Evolutionary conservation across 1,140 invertebrate species (phyloP).

Genomic region (Vanessa tameamea): DNA sequence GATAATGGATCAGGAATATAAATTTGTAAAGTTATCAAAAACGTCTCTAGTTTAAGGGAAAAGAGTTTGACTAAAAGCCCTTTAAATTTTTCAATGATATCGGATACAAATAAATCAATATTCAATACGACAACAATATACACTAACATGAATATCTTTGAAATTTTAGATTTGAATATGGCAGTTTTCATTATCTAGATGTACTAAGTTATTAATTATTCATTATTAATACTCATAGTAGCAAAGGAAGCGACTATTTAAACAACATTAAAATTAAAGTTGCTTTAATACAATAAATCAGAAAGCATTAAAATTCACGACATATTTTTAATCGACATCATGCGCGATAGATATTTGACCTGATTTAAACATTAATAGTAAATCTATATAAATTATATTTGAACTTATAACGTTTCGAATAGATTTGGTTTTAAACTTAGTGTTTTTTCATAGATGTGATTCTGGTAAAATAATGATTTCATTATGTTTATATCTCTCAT

Average conservation of each 20-base stretch:
- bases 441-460: too few relatives aligned
- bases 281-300: too few relatives aligned
- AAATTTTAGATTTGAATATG: constrained; percentile 15
- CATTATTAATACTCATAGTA: not conserved
- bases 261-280: not conserved
- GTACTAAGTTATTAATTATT: not conserved
- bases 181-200: constrained; percentile 26
- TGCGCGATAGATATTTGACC: not conserved
- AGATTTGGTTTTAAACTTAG: too few relatives aligned
- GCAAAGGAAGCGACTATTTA: not conserved
- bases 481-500: constrained; percentile 3
- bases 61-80: constrained; percentile 32
- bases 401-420: too few relatives aligned
- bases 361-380: too few relatives aligned
- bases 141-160: constrained; percentile 1
- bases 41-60: constrained; percentile 43
- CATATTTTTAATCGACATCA: not conserved
- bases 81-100: constrained; percentile 20
- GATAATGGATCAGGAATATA: constrained; percentile 54
- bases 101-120: not conserved
- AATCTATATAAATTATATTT: too few relatives aligned
- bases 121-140: constrained; percentile 15
- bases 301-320: too few relatives aligned
- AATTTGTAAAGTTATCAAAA: constrained; percentile 77
- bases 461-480: too few relatives aligned